Evolutionary conservation across 2,888 invertebrate genomes (phyloP), one percentile per base, ranked within the genome.

Genomic region (Galerucella calmariensis): DNA sequence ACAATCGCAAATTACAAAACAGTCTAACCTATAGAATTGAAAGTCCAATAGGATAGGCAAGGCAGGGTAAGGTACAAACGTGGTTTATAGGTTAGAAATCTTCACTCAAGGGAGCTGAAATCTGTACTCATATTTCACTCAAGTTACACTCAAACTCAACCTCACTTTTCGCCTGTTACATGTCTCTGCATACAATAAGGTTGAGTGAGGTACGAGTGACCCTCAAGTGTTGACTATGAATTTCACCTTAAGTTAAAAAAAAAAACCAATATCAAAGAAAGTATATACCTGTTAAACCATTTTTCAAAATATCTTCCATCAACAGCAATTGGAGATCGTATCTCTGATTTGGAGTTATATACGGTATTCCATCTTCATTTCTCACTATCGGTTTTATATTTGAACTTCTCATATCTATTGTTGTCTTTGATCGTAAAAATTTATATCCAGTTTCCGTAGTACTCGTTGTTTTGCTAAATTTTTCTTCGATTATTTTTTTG

Each of bases 311-410:
- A 87, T 95, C 95, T 80, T 94, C 94, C 88, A 94, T 92, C 44
- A 95, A 88, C 51, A 94, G 87, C 59, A 94, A 88, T 20, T 94
- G 94, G 14, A 95, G 87, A 74, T 93, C 93, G 83, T 95, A 94
- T 63, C 94, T 88, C 82, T 94, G 94, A 76, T 92, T 90, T 2
- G 94, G 94, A 68, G 93, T 92, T 0, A 85, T 79, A 56, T 80
- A 84, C 2, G 85, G 84, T 61, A 84, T 80, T 46, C 91, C 91
- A 68, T 89, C 86, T 16, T 87, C 85, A 58, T 90, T 90, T 76
- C 89, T 87, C 14, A 88, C 85, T 75, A 90, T 88, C 10, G 79
- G 79, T 62, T 79, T 79, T 1, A 75, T 62, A 41, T 76, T 76
- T 48, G 83, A 72, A 56, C 80, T 73, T 66, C 83, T 80, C 62